Evolutionary conservation across 2,888 invertebrate genomes (phyloP).

Genomic region (Euplagia quadripunctaria): DNA sequence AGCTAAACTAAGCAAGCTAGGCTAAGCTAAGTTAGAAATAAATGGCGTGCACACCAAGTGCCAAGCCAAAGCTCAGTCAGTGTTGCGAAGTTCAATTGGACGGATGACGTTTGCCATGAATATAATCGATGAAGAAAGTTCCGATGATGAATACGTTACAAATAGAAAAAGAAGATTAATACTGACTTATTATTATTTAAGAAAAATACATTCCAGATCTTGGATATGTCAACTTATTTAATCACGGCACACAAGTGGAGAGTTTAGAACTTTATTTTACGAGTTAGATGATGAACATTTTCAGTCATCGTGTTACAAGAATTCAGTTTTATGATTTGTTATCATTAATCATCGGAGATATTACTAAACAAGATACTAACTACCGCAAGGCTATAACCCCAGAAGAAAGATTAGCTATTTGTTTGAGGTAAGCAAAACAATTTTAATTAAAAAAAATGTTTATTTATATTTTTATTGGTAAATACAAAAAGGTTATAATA

Average conservation of each 20-base stretch:
- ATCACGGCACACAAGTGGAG: slow-evolving; percentile 27
- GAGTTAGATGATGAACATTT: slow-evolving; percentile 30
- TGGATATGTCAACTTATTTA: slow-evolving; percentile 23
- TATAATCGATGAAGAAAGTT: too few species aligned
- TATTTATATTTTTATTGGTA: slow-evolving; percentile 29
- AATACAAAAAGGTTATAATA: slow-evolving; percentile 30
- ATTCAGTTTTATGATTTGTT: slow-evolving; percentile 36
- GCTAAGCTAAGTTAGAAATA: too few species aligned
- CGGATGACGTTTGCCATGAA: too few species aligned
- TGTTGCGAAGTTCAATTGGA: too few species aligned
- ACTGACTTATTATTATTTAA: slow-evolving; percentile 24
- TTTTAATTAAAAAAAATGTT: slow-evolving; percentile 20
- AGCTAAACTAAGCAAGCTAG: too few species aligned
- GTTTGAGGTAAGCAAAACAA: slow-evolving; percentile 32
- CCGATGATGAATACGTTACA: slow-evolving; percentile 20
- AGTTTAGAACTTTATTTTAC: slow-evolving; percentile 30
- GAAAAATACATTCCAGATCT: slow-evolving; percentile 21
- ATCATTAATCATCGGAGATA: slow-evolving; percentile 29
- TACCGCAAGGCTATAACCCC: slow-evolving; percentile 30
- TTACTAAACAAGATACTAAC: slow-evolving; percentile 28
- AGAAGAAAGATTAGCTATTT: slow-evolving; percentile 35
- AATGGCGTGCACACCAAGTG: too few species aligned
- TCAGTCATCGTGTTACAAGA: slow-evolving; percentile 25
- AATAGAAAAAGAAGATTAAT: slow-evolving; percentile 23
- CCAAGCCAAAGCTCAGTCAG: too few species aligned